Conservation (phyloP, 2,888 invertebrate species). For the Ethmia dodecea region DNA sequence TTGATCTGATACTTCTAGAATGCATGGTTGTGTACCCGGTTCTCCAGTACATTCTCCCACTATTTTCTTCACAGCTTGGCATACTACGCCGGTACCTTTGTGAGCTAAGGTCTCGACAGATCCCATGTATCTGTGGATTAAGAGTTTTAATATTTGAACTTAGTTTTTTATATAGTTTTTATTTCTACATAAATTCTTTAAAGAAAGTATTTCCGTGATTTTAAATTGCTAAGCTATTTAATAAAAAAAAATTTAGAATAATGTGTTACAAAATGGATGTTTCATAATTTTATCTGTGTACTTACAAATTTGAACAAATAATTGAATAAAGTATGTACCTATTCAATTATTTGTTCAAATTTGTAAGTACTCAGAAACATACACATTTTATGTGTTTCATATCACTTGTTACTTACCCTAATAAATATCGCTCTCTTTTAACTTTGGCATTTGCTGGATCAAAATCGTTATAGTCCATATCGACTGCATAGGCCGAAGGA, state of each 20-base stretch:
- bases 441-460: slow-evolving; percentile 91
- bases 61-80: slow-evolving; percentile 93
- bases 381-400: no score
- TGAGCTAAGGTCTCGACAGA: slow-evolving; percentile 97
- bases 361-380: no score
- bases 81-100: slow-evolving; percentile 97
- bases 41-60: slow-evolving; percentile 82
- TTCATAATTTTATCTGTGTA: no score
- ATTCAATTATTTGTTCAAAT: no score
- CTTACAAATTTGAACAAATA: no score
- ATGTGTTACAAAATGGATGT: no score
- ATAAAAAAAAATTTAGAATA: background rate
- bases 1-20: slow-evolving; percentile 96
- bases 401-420: slow-evolving; percentile 80
- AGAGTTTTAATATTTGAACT: no score
- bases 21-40: slow-evolving; percentile 88
- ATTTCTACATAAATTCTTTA: no score
- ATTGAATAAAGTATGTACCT: no score
- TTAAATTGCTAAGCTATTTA: no score
- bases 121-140: slow-evolving; percentile 84
- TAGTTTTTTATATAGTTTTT: no score
- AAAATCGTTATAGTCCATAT: slow-evolving; percentile 97
- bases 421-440: slow-evolving; percentile 90
- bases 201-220: no score
- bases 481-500: slow-evolving; percentile 97